Evolutionary conservation across 2,888 invertebrate genomes (phyloP).

Genomic region (Hypercompe scribonia): DNA sequence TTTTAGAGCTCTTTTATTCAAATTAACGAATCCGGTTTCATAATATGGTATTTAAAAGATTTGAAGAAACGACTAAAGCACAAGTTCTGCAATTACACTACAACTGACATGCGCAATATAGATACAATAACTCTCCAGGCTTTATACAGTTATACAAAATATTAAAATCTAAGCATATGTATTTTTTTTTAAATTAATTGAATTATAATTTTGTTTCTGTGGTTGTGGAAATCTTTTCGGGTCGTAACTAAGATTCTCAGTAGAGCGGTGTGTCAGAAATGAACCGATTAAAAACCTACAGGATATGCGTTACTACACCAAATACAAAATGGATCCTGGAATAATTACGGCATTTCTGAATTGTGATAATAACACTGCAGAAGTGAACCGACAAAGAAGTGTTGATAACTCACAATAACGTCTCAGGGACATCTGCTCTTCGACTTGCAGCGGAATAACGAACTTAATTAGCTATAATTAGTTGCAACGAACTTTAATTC

Average conservation of each 20-base stretch:
- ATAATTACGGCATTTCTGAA: neutral
- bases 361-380: neutral
- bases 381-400: neutral
- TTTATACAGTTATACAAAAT: neutral
- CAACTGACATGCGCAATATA: too few species aligned
- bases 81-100: neutral
- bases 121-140: too few species aligned
- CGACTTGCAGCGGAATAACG: neutral
- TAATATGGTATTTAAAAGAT: neutral
- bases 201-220: neutral
- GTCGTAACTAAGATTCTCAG: too few species aligned
- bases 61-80: neutral
- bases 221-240: neutral
- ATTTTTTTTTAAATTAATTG: neutral
- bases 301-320: neutral
- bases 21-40: constrained; percentile 11
- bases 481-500: neutral
- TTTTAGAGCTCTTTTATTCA: neutral
- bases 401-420: neutral
- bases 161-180: neutral
- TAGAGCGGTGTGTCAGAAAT: too few species aligned
- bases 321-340: neutral
- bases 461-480: constrained; percentile 4
- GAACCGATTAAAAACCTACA: too few species aligned
- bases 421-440: neutral